Base-by-base conservation (phyloP, 2,888 invertebrate genomes). In the Eilema sororculum region DNA sequence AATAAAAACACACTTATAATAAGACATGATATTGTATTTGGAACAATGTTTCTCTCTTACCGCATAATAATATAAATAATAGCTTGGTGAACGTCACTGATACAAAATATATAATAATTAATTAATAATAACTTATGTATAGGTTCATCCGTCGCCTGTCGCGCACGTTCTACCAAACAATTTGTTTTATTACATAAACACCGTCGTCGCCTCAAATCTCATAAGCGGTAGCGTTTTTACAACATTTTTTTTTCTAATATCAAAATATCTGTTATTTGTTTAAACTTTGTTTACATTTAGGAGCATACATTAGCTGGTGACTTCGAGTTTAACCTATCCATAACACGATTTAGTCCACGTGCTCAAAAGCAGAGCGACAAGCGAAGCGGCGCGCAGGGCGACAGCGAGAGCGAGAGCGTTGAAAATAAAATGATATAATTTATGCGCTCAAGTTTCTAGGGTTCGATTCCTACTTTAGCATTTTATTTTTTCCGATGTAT, bases 11-110 rank as follows among this genome's bases (percentile, higher is more conserved):
- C 30, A 63, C 12, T 52, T 56, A 16, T 37, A 68, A 83, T 83
- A 89, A 89, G 93, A 92, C 91, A 92, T 90, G 91, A 91, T 91
- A 90, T 90, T 94, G 91, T 93, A 94, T 94, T 94, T 92, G 88
- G 88, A 94, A 93, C 91, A 89, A 90, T 90, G 80, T 84, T 85
- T 89, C 87, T 89, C 84, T 90, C 90, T 91, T 92, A 91, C 86
- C 87, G 88, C 89, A 82, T 89, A 90, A 89, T 77, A 90, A 89
- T 91, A 92, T 92, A 93, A 93, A 91, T 92, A 91, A 87, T 86
- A 92, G 91, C 89, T 88, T 86, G 90, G 86, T 89, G 91, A 91
- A 90, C 86, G 87, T 91, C 89, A 92, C 91, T 88, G 88, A 90
- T 94, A 94, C 92, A 94, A 93, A 93, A 93, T 93, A 93, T 93